Evolutionary conservation across 2,888 invertebrate genomes (phyloP).

Genomic region (Dryobota labecula): DNA sequence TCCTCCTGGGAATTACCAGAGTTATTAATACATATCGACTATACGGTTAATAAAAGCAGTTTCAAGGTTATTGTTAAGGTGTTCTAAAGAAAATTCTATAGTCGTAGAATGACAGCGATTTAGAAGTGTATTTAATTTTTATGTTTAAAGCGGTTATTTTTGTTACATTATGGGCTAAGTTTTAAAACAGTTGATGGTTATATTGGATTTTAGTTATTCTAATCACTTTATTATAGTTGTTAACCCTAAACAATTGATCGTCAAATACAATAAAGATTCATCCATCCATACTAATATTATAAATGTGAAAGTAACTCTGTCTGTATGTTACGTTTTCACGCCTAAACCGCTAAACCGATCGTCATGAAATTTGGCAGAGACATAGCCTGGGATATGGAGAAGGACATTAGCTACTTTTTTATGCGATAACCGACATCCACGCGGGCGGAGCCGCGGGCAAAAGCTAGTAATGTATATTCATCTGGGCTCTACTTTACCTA

Average conservation of each 20-base stretch:
- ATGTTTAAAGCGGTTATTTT: neutral
- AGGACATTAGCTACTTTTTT: too few species aligned
- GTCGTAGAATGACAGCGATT: neutral
- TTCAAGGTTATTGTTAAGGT: neutral
- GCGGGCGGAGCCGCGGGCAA: too few species aligned
- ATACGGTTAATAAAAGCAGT: neutral
- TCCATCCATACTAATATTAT: too few species aligned
- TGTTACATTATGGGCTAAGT: neutral
- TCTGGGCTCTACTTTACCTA: neutral
- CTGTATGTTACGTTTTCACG: too few species aligned
- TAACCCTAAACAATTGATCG: neutral
- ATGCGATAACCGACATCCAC: too few species aligned
- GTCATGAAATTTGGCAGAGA: too few species aligned
- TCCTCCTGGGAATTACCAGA: neutral
- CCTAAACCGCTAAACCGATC: too few species aligned
- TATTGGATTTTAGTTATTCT: neutral
- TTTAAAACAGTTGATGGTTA: neutral
- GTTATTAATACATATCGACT: slow-evolving; percentile 3
- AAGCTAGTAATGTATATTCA: neutral
- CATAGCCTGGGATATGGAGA: too few species aligned
- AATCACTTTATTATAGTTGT: too few species aligned
- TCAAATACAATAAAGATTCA: neutral
- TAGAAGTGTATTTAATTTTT: neutral
- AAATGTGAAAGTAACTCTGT: too few species aligned
- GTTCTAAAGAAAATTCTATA: neutral